A percentile compares a stretch with the other conserved stretches of the same genome.
phyloP scores from a whole-genome alignment of 1,140 invertebrate genomes.

The Hylyphantes graminicola region DNA sequence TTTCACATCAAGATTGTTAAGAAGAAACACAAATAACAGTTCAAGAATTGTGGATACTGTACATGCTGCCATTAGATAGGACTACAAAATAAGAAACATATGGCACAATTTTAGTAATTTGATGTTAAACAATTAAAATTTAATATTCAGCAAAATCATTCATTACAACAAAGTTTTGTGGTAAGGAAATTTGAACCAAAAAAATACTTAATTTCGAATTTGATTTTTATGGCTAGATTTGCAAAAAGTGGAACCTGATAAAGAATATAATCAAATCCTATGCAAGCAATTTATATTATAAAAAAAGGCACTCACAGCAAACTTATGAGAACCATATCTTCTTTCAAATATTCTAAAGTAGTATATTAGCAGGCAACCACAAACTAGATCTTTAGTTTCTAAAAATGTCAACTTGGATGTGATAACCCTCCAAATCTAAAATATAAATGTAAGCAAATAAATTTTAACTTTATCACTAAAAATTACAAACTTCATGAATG shows the following conservation, averaged over 20 bases:
- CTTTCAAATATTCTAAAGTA: constrained; percentile 74
- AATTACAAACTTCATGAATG: not conserved
- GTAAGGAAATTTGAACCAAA: not conserved
- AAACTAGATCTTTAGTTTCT: constrained; percentile 72
- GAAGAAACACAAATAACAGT: constrained; percentile 65
- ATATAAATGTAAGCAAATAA: constrained; percentile 32
- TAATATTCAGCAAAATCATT: too few species aligned
- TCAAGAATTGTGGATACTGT: constrained; percentile 68
- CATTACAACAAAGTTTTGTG: not conserved
- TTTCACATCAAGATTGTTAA: constrained; percentile 66
- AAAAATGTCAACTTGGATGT: constrained; percentile 70
- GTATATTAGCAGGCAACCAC: constrained; percentile 71
- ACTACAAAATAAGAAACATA: constrained; percentile 64
- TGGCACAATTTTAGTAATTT: not conserved
- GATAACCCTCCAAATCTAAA: constrained; percentile 70
- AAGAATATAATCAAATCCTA: too few species aligned
- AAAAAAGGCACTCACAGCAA: constrained; percentile 65
- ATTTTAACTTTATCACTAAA: not conserved
- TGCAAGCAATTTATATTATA: too few species aligned
- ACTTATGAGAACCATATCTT: constrained; percentile 72
- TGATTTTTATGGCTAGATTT: too few species aligned
- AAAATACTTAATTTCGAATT: too few species aligned
- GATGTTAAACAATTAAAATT: not conserved
- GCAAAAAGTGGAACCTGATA: too few species aligned
- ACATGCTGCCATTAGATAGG: constrained; percentile 69